A percentile compares a stretch with the other conserved stretches of the same genome.
phyloP scores from a whole-genome alignment of 2,797 vertebrate genomes.

The Protonibea diacanthus region DNA sequence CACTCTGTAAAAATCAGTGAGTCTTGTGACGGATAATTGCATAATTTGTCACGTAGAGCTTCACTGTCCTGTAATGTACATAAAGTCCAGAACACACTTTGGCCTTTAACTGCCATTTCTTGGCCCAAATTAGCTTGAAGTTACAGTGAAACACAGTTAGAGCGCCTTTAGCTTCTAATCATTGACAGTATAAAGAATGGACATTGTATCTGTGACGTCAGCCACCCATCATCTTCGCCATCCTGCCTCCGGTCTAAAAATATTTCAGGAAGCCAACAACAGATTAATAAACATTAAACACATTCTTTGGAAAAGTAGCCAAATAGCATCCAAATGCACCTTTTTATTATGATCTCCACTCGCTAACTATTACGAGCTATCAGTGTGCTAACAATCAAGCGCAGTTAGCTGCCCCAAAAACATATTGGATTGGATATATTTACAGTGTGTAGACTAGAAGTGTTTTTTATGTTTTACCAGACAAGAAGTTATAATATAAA shows the following conservation, averaged over 20 bases:
- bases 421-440: neutral
- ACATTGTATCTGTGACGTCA: too few species aligned
- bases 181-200: too few species aligned
- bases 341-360: neutral
- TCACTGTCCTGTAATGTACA: constrained; percentile 21
- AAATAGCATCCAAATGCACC: neutral
- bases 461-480: neutral
- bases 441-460: neutral
- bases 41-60: constrained; percentile 33
- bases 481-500: neutral
- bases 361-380: neutral
- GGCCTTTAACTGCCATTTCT: neutral
- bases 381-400: neutral
- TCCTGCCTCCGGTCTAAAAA: too few species aligned
- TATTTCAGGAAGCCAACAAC: neutral
- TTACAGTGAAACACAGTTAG: neutral
- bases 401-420: neutral
- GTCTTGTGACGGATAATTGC: constrained; percentile 36
- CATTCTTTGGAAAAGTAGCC: neutral
- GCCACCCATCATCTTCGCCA: too few species aligned
- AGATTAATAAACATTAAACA: neutral
- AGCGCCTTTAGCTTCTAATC: neutral
- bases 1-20: constrained; percentile 25
- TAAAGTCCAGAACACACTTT: constrained; percentile 3
- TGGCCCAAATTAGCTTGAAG: neutral